Percentiles rank a stretch among this genome's conserved stretches.
phyloP scores from a whole-genome alignment of 2,888 invertebrate genomes.

The Plebejus melissa region DNA sequence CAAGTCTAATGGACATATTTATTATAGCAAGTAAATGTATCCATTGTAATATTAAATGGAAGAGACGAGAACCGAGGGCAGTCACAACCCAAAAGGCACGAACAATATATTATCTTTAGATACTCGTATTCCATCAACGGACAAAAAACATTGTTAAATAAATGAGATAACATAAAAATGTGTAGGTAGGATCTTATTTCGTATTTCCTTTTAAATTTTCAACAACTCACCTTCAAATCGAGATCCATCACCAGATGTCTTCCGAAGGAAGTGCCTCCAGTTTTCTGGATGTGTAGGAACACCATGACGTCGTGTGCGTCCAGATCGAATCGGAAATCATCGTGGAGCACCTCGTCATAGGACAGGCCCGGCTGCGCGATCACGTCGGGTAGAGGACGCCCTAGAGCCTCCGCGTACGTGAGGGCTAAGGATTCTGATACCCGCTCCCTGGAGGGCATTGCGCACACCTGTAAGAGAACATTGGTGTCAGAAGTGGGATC shows the following conservation, averaged over 20 bases:
- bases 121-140: not conserved
- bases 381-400: conserved; percentile 72
- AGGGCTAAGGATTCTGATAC: conserved; percentile 76
- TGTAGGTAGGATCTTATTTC: not conserved
- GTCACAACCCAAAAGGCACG: conserved; percentile 1
- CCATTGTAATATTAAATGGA: not conserved
- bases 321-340: conserved; percentile 93
- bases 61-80: not conserved
- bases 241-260: conserved; percentile 97
- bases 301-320: conserved; percentile 98
- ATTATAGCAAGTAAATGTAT: not conserved
- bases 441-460: conserved; percentile 82
- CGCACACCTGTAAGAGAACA: conserved; percentile 81
- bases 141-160: not conserved
- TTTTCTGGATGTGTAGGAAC: conserved; percentile 98
- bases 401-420: conserved; percentile 73
- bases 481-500: not conserved
- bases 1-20: conserved; percentile 9
- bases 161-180: not conserved
- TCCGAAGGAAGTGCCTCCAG: conserved; percentile 98
- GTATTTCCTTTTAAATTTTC: not conserved
- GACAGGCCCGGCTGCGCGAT: conserved; percentile 84
- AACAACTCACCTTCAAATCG: conserved; percentile 81
- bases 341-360: conserved; percentile 91
- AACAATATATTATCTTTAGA: not conserved